A percentile compares a stretch with the other conserved stretches of the same genome.
These are phyloP conservation scores for Drosophila willistoni DNA, from an alignment of 1,140 invertebrate genomes.

Conservation along the genomic window DNA sequence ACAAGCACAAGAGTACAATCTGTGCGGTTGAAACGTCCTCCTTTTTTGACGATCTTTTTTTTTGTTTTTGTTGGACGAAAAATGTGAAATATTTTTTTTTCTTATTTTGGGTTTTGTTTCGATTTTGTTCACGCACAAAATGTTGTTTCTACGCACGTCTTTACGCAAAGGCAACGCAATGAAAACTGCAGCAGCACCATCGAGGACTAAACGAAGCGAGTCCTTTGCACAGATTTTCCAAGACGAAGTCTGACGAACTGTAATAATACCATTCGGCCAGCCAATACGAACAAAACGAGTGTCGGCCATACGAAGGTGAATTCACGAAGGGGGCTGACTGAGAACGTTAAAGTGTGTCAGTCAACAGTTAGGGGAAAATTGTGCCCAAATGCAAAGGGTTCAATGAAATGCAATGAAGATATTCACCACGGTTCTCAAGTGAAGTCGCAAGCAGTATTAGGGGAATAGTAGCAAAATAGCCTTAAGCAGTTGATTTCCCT, in stretches of 20 bases:
- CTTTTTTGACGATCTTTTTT: constrained; percentile 25
- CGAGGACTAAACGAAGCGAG: constrained; percentile 32
- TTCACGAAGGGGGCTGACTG: not conserved
- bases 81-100: constrained; percentile 8
- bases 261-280: not conserved
- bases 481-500: no score
- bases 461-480: no score
- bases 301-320: not conserved
- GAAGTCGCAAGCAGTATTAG: not conserved
- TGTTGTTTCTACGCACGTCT: constrained; percentile 51
- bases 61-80: constrained; percentile 30
- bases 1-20: constrained; percentile 40
- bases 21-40: constrained; percentile 35
- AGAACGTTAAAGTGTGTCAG: not conserved
- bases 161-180: constrained; percentile 73
- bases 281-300: not conserved
- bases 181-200: constrained; percentile 59
- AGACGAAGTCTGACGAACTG: constrained; percentile 10
- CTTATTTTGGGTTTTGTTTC: not conserved
- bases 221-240: constrained; percentile 52
- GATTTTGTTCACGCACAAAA: constrained; percentile 8
- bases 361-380: not conserved
- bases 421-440: no score
- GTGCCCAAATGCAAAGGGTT: not conserved
- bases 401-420: not conserved